phyloP scores from a whole-genome alignment of 2,888 invertebrate species.

The Neocrepidodera transversa region DNA sequence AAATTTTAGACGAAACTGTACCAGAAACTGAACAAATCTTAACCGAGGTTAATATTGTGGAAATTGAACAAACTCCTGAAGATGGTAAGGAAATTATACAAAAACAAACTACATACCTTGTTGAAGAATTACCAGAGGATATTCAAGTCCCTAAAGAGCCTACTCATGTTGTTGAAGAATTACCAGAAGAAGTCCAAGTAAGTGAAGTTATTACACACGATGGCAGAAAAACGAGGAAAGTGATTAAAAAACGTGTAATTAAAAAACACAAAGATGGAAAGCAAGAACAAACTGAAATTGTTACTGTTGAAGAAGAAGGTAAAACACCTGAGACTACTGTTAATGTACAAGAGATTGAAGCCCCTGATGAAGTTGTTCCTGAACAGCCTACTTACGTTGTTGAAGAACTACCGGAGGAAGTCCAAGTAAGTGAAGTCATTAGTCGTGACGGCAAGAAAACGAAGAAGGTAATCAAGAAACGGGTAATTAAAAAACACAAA shows the following conservation, averaged over 20 bases:
- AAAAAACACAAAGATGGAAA: conserved; percentile 57
- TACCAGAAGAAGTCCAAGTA: conserved; percentile 51
- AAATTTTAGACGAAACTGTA: conserved; percentile 57
- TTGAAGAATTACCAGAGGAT: conserved; percentile 52
- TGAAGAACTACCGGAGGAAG: conserved; percentile 43
- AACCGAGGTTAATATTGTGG: conserved; percentile 43
- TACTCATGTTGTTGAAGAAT: conserved; percentile 41
- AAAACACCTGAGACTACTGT: conserved; percentile 50
- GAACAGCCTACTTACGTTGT: conserved; percentile 56
- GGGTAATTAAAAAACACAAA: conserved; percentile 48
- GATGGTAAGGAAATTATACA: too few relatives aligned
- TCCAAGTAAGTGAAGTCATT: conserved; percentile 51
- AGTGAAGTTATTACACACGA: conserved; percentile 35
- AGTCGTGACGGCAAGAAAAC: conserved; percentile 53
- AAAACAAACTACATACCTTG: conserved; percentile 34
- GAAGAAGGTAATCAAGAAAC: conserved; percentile 31
- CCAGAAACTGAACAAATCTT: conserved; percentile 45
- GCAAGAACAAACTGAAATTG: conserved; percentile 57
- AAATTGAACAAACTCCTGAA: conserved; percentile 48
- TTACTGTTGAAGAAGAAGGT: conserved; percentile 56
- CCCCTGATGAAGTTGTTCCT: conserved; percentile 51
- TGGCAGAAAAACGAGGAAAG: conserved; percentile 40
- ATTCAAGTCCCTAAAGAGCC: conserved; percentile 44
- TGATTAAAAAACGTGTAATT: conserved; percentile 56
- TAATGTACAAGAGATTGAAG: conserved; percentile 44